Percentiles rank a stretch among this genome's conserved stretches.
phyloP scores from a whole-genome alignment of 2,888 invertebrate genomes.

The Tenthredo distinguenda region DNA sequence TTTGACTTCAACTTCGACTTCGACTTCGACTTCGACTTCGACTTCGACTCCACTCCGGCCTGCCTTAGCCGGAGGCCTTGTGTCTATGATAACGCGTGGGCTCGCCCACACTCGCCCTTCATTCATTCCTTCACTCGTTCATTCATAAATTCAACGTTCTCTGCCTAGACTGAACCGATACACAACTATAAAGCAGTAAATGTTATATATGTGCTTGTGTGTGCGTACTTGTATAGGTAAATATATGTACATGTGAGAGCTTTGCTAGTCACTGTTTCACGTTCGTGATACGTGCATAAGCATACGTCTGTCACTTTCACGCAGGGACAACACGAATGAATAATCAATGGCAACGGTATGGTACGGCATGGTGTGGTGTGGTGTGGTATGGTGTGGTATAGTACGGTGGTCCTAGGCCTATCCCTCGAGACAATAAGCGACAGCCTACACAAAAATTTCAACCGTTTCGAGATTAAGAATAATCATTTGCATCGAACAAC shows the following conservation, averaged over 20 bases:
- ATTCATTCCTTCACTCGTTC: conserved; percentile 56
- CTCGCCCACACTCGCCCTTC: conserved; percentile 70
- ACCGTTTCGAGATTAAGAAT: conserved; percentile 68
- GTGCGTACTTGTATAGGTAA: conserved; percentile 54
- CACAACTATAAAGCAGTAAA: conserved; percentile 44
- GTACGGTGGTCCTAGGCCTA: conserved; percentile 46
- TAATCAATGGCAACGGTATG: conserved; percentile 69
- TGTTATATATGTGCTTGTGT: conserved; percentile 53
- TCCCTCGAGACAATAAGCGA: conserved; percentile 63
- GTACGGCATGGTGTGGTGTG: not conserved
- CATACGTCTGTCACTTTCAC: conserved; percentile 56
- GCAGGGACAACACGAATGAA: conserved; percentile 64
- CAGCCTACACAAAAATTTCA: conserved; percentile 68
- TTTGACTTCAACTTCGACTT: conserved; percentile 6
- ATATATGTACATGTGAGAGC: conserved; percentile 26
- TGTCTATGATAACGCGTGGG: conserved; percentile 77
- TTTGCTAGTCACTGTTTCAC: conserved; percentile 55
- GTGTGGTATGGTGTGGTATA: not conserved
- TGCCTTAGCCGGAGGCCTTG: conserved; percentile 50
- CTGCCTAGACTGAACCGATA: conserved; percentile 16
- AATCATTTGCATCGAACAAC: conserved; percentile 71
- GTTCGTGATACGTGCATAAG: conserved; percentile 19
- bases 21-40: conserved; percentile 1
- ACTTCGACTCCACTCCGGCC: not conserved
- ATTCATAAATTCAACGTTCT: conserved; percentile 61